Percentiles rank a stretch among this genome's conserved stretches.
Evolutionary conservation across 2,797 vertebrate genomes (phyloP).

Genomic region (Myotis planiceps): DNA sequence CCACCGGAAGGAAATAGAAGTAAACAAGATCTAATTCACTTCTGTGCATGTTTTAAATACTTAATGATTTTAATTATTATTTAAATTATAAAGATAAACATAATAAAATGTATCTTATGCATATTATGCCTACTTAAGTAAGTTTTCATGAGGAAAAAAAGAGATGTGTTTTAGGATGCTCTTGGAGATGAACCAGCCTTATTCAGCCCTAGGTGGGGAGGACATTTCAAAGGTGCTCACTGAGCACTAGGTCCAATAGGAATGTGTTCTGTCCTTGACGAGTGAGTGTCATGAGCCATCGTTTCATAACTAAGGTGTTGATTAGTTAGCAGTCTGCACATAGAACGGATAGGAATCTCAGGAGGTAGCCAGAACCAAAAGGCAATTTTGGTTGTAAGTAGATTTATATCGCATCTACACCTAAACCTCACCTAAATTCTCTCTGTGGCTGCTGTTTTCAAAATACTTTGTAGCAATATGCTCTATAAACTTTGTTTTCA

Average conservation of each 20-base stretch:
- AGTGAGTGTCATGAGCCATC: background rate
- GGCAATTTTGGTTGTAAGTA: background rate
- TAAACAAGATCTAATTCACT: background rate
- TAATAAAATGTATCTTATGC: background rate
- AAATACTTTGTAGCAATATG: background rate
- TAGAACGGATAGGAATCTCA: background rate
- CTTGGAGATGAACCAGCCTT: background rate
- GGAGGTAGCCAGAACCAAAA: background rate
- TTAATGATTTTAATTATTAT: background rate
- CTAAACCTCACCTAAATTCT: background rate
- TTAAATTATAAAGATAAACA: constrained; percentile 26
- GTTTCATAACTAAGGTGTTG: background rate
- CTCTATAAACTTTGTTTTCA: background rate
- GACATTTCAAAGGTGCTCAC: background rate
- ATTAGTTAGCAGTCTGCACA: background rate
- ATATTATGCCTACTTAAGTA: background rate
- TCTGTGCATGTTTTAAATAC: background rate
- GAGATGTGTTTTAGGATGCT: background rate
- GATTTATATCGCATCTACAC: background rate
- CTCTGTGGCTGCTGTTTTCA: background rate
- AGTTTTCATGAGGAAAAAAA: background rate
- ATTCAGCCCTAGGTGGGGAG: background rate
- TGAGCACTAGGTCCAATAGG: background rate
- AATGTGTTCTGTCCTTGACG: background rate
- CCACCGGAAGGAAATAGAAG: background rate